These are phyloP conservation scores for Lynx canadensis DNA, from an alignment of 2,113 vertebrate species.

Conservation along the genomic window DNA sequence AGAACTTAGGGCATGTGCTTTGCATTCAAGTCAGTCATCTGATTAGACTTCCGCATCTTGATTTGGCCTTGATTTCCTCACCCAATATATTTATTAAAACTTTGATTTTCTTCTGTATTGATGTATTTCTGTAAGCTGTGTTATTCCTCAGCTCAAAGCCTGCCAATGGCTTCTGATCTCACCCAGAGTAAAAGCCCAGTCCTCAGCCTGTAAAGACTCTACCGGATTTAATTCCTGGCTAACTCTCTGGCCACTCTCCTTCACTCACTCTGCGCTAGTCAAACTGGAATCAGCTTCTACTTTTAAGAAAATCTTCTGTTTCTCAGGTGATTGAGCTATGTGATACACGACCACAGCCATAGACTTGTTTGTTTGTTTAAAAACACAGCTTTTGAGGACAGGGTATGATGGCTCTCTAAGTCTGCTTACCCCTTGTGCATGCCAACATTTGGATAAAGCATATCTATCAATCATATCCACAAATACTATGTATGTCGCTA, in stretches of 20 bases:
- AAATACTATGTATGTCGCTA: neutral
- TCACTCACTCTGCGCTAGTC: neutral
- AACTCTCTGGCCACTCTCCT: neutral
- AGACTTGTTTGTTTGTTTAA: neutral
- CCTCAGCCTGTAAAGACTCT: neutral
- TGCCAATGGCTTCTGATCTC: neutral
- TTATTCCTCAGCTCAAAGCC: neutral
- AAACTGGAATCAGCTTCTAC: neutral
- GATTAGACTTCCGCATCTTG: neutral
- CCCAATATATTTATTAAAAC: neutral
- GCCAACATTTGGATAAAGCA: neutral
- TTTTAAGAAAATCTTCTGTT: neutral
- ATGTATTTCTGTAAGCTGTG: neutral
- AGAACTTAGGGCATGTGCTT: neutral
- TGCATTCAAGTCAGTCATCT: neutral
- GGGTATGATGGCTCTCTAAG: neutral
- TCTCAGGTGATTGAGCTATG: neutral
- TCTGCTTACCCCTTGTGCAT: neutral
- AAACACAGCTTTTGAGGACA: neutral
- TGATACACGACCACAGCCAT: neutral
- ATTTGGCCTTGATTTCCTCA: conserved; percentile 5
- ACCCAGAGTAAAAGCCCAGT: neutral
- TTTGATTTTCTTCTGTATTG: neutral
- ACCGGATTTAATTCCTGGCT: neutral
- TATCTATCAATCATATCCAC: neutral